Conservation (phyloP, 2,113 vertebrate species). For the Trachemys scripta region DNA sequence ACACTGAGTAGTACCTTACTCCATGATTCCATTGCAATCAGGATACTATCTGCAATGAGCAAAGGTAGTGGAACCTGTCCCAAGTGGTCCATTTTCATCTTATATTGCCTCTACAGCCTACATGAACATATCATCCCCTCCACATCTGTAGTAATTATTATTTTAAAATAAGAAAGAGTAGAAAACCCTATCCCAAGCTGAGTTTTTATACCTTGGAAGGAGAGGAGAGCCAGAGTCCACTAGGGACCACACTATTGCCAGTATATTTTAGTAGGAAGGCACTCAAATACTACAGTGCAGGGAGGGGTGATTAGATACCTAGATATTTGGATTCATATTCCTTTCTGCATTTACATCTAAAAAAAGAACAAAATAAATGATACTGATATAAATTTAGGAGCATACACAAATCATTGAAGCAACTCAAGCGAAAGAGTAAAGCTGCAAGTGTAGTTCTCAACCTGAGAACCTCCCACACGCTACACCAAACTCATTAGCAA, state of each 20-base stretch:
- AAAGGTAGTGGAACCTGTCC: slow-evolving; percentile 59
- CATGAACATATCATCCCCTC: slow-evolving; percentile 40
- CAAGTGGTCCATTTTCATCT: slow-evolving; percentile 67
- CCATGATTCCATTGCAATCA: slow-evolving; percentile 5
- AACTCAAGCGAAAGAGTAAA: background rate
- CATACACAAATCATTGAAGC: slow-evolving; percentile 61
- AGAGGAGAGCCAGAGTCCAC: slow-evolving; percentile 45
- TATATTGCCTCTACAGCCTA: slow-evolving; percentile 63
- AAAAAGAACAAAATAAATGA: slow-evolving; percentile 54
- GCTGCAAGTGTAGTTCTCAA: slow-evolving; percentile 31
- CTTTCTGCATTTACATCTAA: slow-evolving; percentile 35
- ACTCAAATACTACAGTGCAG: slow-evolving; percentile 21
- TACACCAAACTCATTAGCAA: slow-evolving; percentile 57
- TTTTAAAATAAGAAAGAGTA: slow-evolving; percentile 34
- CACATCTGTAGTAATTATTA: slow-evolving; percentile 29
- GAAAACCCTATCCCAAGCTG: slow-evolving; percentile 27
- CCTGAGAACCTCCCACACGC: slow-evolving; percentile 46
- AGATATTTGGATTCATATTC: slow-evolving; percentile 4
- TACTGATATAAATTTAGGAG: slow-evolving; percentile 63
- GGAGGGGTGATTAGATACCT: slow-evolving; percentile 2
- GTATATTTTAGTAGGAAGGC: slow-evolving; percentile 42
- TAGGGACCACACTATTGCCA: slow-evolving; percentile 48
- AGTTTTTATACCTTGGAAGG: slow-evolving; percentile 46
- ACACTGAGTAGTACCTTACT: background rate
- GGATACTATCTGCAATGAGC: slow-evolving; percentile 54